phyloP scores from a whole-genome alignment of 2,888 invertebrate species.

The Odontocerum albicorne region DNA sequence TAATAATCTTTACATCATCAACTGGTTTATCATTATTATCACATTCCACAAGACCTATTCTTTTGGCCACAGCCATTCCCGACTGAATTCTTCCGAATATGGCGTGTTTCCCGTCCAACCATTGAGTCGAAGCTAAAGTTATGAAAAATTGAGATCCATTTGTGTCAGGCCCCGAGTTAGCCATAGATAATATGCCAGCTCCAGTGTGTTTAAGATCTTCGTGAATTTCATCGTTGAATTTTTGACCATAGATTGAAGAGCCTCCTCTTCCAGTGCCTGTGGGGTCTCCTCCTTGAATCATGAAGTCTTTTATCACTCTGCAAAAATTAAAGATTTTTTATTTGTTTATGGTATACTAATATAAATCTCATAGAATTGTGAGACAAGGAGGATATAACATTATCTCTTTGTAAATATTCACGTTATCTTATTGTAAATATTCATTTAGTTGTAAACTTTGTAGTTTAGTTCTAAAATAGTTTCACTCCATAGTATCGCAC shows the following conservation, averaged over 20 bases:
- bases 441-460: too few relatives aligned
- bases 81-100: conserved; percentile 90
- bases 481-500: too few relatives aligned
- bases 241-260: conserved; percentile 92
- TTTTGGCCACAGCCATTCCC: conserved; percentile 89
- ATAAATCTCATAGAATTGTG: too few relatives aligned
- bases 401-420: too few relatives aligned
- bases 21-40: conserved; percentile 91
- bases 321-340: too few relatives aligned
- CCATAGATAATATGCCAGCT: conserved; percentile 92
- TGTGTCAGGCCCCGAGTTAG: conserved; percentile 94
- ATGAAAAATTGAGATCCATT: conserved; percentile 99
- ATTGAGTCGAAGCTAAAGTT: conserved; percentile 93
- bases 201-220: conserved; percentile 94
- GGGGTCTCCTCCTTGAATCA: conserved; percentile 97
- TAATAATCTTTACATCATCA: conserved; percentile 80
- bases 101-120: conserved; percentile 97
- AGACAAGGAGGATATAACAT: too few relatives aligned
- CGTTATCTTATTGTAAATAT: too few relatives aligned
- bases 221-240: conserved; percentile 95
- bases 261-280: conserved; percentile 97
- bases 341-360: too few relatives aligned
- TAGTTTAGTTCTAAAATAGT: too few relatives aligned
- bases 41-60: conserved; percentile 92
- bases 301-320: conserved; percentile 88